These are phyloP conservation scores for Palythoa heliodiscus DNA, from an alignment of 92 coral and sea anemone species.

Conservation along the genomic window DNA sequence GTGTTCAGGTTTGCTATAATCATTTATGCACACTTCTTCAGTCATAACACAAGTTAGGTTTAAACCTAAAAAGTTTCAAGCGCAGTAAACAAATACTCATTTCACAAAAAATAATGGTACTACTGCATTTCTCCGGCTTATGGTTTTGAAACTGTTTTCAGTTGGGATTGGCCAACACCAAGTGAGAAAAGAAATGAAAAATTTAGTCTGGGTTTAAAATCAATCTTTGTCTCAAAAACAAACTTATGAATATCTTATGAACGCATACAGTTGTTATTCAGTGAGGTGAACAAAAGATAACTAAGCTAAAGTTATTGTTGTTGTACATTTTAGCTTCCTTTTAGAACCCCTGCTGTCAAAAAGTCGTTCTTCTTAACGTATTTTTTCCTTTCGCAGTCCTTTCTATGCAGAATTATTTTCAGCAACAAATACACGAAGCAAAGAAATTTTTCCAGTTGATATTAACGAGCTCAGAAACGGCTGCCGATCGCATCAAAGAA, in stretches of 20 bases:
- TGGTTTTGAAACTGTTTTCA: neutral
- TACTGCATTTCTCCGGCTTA: neutral
- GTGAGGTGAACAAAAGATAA: neutral
- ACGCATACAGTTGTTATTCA: conserved; percentile 9
- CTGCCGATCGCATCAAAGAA: neutral
- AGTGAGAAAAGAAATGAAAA: neutral
- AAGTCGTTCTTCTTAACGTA: neutral
- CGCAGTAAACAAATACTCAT: too few relatives aligned
- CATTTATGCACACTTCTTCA: too few relatives aligned
- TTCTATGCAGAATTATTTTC: neutral
- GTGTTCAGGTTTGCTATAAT: too few relatives aligned
- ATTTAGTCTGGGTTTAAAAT: neutral
- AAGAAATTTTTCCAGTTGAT: neutral
- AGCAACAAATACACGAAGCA: neutral
- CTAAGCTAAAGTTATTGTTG: conserved; percentile 13
- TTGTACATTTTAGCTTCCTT: neutral
- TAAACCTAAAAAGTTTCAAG: too few relatives aligned
- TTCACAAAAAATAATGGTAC: neutral
- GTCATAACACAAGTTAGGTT: too few relatives aligned
- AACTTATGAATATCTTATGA: conserved; percentile 27
- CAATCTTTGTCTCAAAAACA: conserved; percentile 9
- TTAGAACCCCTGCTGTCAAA: neutral
- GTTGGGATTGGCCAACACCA: neutral
- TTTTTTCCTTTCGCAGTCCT: neutral
- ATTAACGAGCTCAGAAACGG: neutral